Evolutionary conservation across 2,113 vertebrate species (phyloP).

Genomic region (Clarias batrachus): DNA sequence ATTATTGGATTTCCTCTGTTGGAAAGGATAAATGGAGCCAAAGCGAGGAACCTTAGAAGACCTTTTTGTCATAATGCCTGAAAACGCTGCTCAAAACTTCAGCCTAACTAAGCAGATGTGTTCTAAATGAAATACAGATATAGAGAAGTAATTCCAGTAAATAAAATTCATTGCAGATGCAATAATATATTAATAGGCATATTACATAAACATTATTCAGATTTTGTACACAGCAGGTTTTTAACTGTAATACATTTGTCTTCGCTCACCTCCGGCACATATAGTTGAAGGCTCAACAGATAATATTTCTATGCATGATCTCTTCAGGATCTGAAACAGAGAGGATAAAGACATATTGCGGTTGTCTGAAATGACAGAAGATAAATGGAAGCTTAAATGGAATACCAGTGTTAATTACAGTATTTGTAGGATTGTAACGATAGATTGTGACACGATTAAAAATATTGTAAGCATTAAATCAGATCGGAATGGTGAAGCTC

Average conservation of each 20-base stretch:
- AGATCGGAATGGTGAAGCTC: no score
- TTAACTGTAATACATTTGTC: background rate
- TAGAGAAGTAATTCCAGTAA: background rate
- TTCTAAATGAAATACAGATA: background rate
- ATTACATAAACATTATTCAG: background rate
- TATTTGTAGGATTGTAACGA: background rate
- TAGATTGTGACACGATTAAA: background rate
- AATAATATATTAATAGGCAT: background rate
- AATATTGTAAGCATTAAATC: no score
- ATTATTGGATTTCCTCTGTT: constrained; percentile 10
- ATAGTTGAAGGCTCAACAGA: constrained; percentile 94
- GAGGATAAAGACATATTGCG: background rate
- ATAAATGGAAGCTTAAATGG: background rate
- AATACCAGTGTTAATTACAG: background rate
- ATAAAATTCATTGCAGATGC: no score
- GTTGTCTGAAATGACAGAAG: background rate
- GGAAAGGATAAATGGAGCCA: constrained; percentile 1
- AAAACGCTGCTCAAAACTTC: background rate
- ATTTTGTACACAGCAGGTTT: background rate
- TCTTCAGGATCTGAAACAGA: constrained; percentile 86
- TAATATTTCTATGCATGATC: constrained; percentile 96
- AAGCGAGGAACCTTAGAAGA: constrained; percentile 5
- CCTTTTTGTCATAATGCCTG: background rate
- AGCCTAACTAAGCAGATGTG: background rate
- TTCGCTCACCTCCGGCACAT: constrained; percentile 87